Base-by-base conservation (phyloP, 2,888 invertebrate species). In the Platypus cylindrus region DNA sequence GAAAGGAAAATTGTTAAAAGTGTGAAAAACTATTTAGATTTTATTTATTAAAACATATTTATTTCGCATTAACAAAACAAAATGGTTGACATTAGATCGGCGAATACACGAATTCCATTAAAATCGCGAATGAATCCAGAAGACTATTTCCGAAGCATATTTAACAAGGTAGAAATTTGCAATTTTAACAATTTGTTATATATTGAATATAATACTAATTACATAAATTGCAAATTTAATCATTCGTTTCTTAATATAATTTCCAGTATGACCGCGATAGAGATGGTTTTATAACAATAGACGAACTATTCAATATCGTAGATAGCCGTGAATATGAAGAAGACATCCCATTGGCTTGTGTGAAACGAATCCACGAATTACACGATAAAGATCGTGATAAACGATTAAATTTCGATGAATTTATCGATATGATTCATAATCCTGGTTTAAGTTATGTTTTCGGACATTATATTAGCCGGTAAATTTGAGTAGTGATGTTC, bases 231-330 rank as follows among this genome's bases (percentile, higher is more conserved):
- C 20, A 7, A 20, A 20, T 20, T 20, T 16, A 14, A 15, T 17
- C 28, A 20, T 5, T 20, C 20, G 9, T 5, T 20, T 20, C 9
- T 7, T 20, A 20, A 7, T 20, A 7, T 9, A 17, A 27, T 46
- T 65, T 65, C 9, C 61, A 79, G 73, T 81, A 80, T 51, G 83
- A 84, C 55, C 65, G 62, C 31, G 77, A 83, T 54, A 65, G 68
- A 42, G 80, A 83, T 63, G 82, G 81, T 3, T 67, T 63, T 45
- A 74, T 84, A 49, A 75, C 73, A 2, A 66, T 76, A 51, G 61
- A 66, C 13, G 82, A 84, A 51, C 63, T 84, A 2, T 68, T 67
- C 52, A 65, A 56, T 15, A 68, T 76, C 54, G 70, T 76, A 44
- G 68, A 71, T 28, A 71, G 71, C 2, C 52, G 72, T 40, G 70